Conservation (phyloP, 30 jellyfish, hydroid and myxozoan genomes). For the Clytia hemisphaerica region DNA sequence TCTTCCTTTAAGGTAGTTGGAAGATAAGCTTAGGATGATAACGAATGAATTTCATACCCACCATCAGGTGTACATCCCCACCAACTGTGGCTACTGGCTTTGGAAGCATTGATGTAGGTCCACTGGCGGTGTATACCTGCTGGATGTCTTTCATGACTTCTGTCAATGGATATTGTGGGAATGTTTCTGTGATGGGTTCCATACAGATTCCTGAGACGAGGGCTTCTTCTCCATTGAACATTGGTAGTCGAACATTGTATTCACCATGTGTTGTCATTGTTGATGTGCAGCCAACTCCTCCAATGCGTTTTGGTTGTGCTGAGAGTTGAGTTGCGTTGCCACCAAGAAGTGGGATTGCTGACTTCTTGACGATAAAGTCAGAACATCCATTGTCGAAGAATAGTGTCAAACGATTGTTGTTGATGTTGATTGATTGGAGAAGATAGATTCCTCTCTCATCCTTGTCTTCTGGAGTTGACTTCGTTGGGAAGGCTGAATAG, state of each 20-base stretch:
- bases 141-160: background rate
- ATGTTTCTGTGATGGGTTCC: constrained; percentile 14
- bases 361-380: no score
- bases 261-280: background rate
- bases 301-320: background rate
- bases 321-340: no score
- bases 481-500: no score
- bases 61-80: constrained; percentile 18
- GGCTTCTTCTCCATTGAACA: constrained; percentile 4
- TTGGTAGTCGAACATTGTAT: constrained; percentile 3
- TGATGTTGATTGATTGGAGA: no score
- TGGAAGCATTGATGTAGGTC: background rate
- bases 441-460: no score
- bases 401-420: no score
- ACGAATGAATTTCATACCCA: constrained; percentile 21
- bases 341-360: no score
- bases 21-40: constrained; percentile 1
- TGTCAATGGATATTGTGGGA: constrained; percentile 9
- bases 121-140: background rate
- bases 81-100: constrained; percentile 7
- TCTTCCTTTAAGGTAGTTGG: no score
- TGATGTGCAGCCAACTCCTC: constrained; percentile 23
- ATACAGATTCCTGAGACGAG: constrained; percentile 17
- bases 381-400: no score
- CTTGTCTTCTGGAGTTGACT: no score